Percentiles rank a stretch among this genome's conserved stretches.
These are phyloP conservation scores for Andrena camellia DNA, from an alignment of 2,888 invertebrate species.

Conservation along the genomic window DNA sequence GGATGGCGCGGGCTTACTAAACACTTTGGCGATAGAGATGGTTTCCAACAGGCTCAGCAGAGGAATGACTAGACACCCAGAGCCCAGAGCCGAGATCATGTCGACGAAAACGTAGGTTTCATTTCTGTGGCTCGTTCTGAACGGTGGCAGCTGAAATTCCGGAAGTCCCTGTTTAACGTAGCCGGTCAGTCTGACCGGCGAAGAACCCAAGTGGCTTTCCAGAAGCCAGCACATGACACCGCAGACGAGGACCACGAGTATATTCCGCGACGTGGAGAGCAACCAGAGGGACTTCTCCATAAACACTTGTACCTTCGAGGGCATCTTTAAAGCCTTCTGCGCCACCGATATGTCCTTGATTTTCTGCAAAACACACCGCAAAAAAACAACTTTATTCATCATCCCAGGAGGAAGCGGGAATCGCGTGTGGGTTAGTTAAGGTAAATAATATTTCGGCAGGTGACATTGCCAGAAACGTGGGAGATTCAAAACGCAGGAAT, in stretches of 20 bases:
- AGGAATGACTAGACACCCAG: conserved; percentile 89
- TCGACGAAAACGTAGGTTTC: conserved; percentile 87
- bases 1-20: conserved; percentile 85
- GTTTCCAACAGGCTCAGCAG: conserved; percentile 89
- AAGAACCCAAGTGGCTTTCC: conserved; percentile 86
- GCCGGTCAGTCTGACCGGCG: conserved; percentile 90
- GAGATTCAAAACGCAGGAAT: too few relatives aligned
- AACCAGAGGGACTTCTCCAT: conserved; percentile 89
- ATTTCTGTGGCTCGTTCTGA: conserved; percentile 88
- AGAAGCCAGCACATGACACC: conserved; percentile 89
- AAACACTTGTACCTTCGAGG: conserved; percentile 84
- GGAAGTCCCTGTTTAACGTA: conserved; percentile 91
- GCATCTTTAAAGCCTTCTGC: conserved; percentile 85
- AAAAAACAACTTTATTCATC: too few relatives aligned
- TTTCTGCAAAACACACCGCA: conserved; percentile 86
- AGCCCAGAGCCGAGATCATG: conserved; percentile 88
- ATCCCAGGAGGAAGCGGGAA: too few relatives aligned
- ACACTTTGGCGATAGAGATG: conserved; percentile 91
- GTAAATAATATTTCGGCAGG: too few relatives aligned
- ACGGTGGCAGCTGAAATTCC: conserved; percentile 88
- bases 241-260: conserved; percentile 90
- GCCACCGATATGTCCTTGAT: conserved; percentile 88
- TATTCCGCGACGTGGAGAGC: conserved; percentile 91
- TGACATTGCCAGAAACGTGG: too few relatives aligned
- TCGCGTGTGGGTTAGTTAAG: too few relatives aligned